Evolutionary conservation across 92 coral and sea anemone genomes (phyloP).

Genomic region (Phenganax marumi): DNA sequence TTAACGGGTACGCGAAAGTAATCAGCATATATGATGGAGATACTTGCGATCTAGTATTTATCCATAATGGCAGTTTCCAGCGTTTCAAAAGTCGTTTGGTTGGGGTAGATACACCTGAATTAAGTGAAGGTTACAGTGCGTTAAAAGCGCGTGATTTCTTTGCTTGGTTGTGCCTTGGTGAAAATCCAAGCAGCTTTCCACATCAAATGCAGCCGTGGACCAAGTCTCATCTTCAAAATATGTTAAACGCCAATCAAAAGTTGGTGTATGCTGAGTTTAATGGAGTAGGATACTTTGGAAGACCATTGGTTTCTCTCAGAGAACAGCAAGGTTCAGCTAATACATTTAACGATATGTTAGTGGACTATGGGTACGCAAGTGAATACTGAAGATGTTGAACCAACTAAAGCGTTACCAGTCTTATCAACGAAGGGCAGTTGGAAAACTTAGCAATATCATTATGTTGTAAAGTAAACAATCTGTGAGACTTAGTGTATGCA

Average conservation of each 20-base stretch:
- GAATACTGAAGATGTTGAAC: too few species aligned
- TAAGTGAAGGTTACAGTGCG: background rate
- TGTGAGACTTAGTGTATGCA: too few species aligned
- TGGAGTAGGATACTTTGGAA: background rate
- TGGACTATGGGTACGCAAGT: too few species aligned
- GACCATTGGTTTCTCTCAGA: conserved; percentile 21
- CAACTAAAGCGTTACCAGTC: too few species aligned
- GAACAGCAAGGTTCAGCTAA: too few species aligned
- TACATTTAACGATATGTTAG: too few species aligned
- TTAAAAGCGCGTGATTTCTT: conserved; percentile 23
- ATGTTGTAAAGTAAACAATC: too few species aligned
- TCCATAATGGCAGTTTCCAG: background rate
- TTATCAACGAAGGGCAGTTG: too few species aligned
- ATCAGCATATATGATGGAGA: conserved; percentile 15
- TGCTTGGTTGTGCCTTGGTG: conserved; percentile 24
- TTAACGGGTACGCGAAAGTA: background rate
- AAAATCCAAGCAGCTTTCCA: conserved; percentile 5
- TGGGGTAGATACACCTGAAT: conserved; percentile 1
- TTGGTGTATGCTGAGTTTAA: conserved; percentile 12
- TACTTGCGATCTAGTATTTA: conserved; percentile 22
- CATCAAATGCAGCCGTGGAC: background rate
- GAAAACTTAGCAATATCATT: too few species aligned
- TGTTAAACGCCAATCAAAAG: background rate
- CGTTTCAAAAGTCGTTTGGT: conserved; percentile 27
- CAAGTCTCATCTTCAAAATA: background rate